Conservation (phyloP, 2,797 vertebrate species). For the Lateolabrax maculatus region DNA sequence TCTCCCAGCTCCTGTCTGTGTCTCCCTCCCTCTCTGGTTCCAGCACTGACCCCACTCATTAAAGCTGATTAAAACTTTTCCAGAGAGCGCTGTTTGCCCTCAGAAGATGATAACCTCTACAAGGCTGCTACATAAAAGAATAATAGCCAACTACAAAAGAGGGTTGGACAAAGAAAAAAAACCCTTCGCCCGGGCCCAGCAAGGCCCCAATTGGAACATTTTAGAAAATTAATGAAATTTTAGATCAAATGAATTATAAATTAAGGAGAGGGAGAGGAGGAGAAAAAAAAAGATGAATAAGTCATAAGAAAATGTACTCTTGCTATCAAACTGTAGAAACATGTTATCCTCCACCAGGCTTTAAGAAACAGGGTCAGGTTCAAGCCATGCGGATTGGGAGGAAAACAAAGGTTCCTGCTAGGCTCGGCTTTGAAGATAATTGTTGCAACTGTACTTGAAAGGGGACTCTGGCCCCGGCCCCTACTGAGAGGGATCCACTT, state of each 20-base stretch:
- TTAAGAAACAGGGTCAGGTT: constrained; percentile 86
- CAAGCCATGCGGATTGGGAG: constrained; percentile 80
- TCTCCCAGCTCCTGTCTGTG: constrained; percentile 28
- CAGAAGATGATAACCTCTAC: constrained; percentile 88
- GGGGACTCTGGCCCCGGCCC: constrained; percentile 73
- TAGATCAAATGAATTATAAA: constrained; percentile 92
- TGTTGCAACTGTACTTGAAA: constrained; percentile 83
- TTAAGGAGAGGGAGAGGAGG: constrained; percentile 79
- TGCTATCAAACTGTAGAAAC: constrained; percentile 86
- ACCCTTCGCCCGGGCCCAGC: constrained; percentile 75
- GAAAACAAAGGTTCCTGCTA: constrained; percentile 86
- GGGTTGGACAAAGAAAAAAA: constrained; percentile 84
- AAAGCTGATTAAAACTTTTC: constrained; percentile 88
- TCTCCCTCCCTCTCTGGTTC: constrained; percentile 73
- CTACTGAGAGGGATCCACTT: constrained; percentile 75
- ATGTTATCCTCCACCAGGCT: constrained; percentile 85
- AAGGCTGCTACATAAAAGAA: constrained; percentile 87
- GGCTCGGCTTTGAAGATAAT: constrained; percentile 84
- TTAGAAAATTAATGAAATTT: constrained; percentile 92
- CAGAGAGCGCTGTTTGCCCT: constrained; percentile 83
- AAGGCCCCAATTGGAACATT: constrained; percentile 88
- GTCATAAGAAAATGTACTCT: constrained; percentile 86
- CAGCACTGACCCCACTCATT: constrained; percentile 87
- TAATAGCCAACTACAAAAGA: constrained; percentile 86
- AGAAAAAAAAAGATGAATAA: constrained; percentile 85